phyloP scores from a whole-genome alignment of 1,140 invertebrate genomes.

The Nymphalis io region DNA sequence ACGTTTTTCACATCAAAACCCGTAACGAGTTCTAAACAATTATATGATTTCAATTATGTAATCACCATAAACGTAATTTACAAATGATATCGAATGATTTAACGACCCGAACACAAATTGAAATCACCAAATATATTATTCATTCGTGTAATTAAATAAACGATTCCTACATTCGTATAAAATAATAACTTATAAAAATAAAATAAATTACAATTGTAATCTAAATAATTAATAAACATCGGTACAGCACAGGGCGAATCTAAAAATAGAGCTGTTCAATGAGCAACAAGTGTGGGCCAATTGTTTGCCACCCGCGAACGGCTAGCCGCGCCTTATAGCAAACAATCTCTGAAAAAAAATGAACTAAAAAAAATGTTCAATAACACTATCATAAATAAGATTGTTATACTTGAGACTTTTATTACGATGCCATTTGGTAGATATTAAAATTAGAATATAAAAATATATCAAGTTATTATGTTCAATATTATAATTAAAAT shows the following conservation, averaged over 20 bases:
- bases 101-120: too few relatives aligned
- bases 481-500: too few relatives aligned
- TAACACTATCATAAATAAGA: not conserved
- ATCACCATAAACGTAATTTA: not conserved
- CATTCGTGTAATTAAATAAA: too few relatives aligned
- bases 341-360: slow-evolving; percentile 9
- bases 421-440: not conserved
- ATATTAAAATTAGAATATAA: too few relatives aligned
- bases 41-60: not conserved
- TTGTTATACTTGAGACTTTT: not conserved
- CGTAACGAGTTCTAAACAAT: not conserved
- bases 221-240: slow-evolving; percentile 25
- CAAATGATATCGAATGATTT: not conserved
- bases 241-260: slow-evolving; percentile 19
- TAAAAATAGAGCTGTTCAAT: slow-evolving; percentile 42
- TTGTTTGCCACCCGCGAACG: slow-evolving; percentile 39
- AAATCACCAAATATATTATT: too few relatives aligned
- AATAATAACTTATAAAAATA: too few relatives aligned
- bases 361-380: not conserved
- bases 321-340: slow-evolving; percentile 9
- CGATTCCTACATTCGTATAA: not conserved
- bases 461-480: too few relatives aligned
- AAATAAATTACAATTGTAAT: slow-evolving; percentile 9
- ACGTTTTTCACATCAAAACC: slow-evolving; percentile 4
- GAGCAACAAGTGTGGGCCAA: slow-evolving; percentile 44